Conservation (phyloP, 2,888 invertebrate species). For the Acholoe squamosa region DNA sequence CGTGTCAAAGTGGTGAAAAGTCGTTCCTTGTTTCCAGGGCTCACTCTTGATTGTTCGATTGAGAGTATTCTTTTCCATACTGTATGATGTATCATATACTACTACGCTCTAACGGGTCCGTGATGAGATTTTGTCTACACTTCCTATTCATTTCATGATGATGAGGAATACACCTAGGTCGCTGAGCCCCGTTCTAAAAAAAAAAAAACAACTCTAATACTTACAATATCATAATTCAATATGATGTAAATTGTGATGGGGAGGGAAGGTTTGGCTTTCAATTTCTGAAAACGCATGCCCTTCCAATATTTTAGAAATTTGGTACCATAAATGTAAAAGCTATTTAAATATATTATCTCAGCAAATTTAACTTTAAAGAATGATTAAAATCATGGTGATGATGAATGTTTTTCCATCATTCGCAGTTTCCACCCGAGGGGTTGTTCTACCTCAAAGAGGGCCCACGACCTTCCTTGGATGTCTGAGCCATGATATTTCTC, state of each 20-base stretch:
- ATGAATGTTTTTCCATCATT: slow-evolving; percentile 68
- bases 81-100: too few relatives aligned
- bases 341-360: too few relatives aligned
- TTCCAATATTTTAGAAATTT: too few relatives aligned
- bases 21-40: too few relatives aligned
- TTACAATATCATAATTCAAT: not conserved
- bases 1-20: too few relatives aligned
- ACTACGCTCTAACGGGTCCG: not conserved
- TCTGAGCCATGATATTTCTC: slow-evolving; percentile 66
- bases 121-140: slow-evolving; percentile 25
- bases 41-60: too few relatives aligned
- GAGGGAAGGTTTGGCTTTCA: too few relatives aligned
- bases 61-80: too few relatives aligned
- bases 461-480: slow-evolving; percentile 70
- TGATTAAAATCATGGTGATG: slow-evolving; percentile 51
- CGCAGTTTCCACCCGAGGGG: slow-evolving; percentile 70
- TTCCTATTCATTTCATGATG: not conserved
- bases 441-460: slow-evolving; percentile 18
- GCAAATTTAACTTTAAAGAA: not conserved
- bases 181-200: slow-evolving; percentile 3
- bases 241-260: too few relatives aligned
- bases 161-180: slow-evolving; percentile 43
- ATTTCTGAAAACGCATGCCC: too few relatives aligned
- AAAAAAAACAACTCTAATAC: not conserved
- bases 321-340: too few relatives aligned